Percentiles rank a stretch among this genome's conserved stretches.
These are phyloP conservation scores for Geodia barretti DNA, from an alignment of 37 sponge, comb jelly and placozoan genomes.

Conservation along the genomic window DNA sequence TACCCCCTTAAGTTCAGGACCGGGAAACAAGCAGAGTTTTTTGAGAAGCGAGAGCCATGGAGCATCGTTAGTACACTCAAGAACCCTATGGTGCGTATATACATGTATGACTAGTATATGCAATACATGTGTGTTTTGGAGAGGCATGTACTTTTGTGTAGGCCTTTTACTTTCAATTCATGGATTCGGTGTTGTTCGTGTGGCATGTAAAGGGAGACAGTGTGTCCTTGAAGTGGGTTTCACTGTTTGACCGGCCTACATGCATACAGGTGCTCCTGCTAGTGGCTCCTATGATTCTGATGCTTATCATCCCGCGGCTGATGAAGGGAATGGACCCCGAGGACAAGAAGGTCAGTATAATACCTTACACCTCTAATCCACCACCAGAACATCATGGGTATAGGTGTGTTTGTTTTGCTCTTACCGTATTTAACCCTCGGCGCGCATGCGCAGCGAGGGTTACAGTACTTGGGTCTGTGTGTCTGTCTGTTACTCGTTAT, in stretches of 20 bases:
- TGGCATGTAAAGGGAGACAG: background rate
- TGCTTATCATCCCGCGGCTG: constrained; percentile 85
- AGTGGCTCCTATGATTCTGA: constrained; percentile 80
- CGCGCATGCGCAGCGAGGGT: background rate
- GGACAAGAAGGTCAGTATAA: constrained; percentile 72
- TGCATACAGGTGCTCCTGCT: constrained; percentile 87
- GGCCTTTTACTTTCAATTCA: background rate
- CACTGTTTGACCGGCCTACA: too few species aligned
- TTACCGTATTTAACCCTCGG: too few species aligned
- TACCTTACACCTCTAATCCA: too few species aligned
- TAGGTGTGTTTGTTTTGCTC: too few species aligned
- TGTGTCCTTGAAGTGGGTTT: too few species aligned
- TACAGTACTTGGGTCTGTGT: background rate
- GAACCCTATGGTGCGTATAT: constrained; percentile 85
- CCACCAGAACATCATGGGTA: background rate
- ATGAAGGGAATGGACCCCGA: constrained; percentile 86
- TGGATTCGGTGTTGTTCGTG: background rate
- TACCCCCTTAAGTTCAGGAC: constrained; percentile 85
- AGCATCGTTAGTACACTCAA: constrained; percentile 62
- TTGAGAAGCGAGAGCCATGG: constrained; percentile 90
- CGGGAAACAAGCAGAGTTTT: constrained; percentile 72
- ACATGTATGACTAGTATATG: background rate
- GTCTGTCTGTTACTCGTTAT: background rate
- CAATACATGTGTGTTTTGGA: background rate
- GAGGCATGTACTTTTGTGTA: background rate